Conservation (phyloP, 2,888 invertebrate species). For the Adelognathus sp. region DNA sequence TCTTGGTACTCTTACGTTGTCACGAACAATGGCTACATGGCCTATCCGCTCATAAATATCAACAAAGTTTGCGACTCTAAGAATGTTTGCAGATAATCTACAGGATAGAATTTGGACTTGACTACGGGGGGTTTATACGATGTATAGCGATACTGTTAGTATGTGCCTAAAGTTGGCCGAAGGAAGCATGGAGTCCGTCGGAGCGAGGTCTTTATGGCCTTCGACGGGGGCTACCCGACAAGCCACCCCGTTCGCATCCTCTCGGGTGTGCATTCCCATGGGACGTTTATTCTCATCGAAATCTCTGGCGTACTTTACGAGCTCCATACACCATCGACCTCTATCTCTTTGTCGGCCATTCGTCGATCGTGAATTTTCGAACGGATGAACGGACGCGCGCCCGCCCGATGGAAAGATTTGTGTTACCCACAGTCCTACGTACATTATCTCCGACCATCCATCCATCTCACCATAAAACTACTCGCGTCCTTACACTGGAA, state of each 20-base stretch:
- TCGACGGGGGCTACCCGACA: not conserved
- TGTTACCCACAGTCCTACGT: not conserved
- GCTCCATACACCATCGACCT: conserved; percentile 12
- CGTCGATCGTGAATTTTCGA: conserved; percentile 64
- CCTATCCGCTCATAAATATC: not conserved
- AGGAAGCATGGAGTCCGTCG: conserved; percentile 6
- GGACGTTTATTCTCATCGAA: conserved; percentile 53
- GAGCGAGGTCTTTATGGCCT: conserved; percentile 26
- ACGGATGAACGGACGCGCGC: conserved; percentile 39
- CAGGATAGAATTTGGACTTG: not conserved
- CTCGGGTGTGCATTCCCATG: conserved; percentile 1
- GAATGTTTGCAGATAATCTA: conserved; percentile 12
- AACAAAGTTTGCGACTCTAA: not conserved
- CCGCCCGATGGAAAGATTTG: not conserved
- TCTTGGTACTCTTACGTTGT: not conserved
- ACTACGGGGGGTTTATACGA: not conserved
- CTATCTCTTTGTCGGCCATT: conserved; percentile 48
- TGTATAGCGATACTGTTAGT: not conserved
- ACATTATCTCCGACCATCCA: not conserved
- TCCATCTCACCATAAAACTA: not conserved
- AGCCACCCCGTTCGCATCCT: not conserved
- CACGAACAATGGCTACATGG: not conserved
- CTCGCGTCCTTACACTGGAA: not conserved
- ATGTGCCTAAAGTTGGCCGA: conserved; percentile 13
- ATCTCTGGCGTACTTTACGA: conserved; percentile 59